Percentiles rank a stretch among this genome's conserved stretches.
phyloP scores from a whole-genome alignment of 2,797 vertebrate genomes.

The Parambassis ranga region DNA sequence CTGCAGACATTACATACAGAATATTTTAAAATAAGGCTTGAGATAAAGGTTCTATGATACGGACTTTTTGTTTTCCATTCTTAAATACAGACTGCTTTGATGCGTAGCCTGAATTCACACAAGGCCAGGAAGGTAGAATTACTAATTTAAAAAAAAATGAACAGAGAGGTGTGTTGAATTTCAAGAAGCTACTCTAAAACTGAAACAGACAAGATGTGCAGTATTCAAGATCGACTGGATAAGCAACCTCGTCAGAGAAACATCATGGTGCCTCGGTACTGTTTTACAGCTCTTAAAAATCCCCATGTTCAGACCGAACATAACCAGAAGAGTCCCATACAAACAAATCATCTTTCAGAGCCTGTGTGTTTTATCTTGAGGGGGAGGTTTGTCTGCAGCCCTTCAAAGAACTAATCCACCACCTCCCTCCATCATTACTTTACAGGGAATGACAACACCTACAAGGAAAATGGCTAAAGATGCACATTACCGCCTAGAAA shows the following conservation, averaged over 20 bases:
- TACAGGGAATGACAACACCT: slow-evolving; percentile 40
- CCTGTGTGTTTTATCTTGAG: slow-evolving; percentile 56
- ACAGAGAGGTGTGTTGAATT: slow-evolving; percentile 37
- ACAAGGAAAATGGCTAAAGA: slow-evolving; percentile 42
- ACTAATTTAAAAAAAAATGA: slow-evolving; percentile 30
- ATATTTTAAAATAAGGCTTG: not conserved
- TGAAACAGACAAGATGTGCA: slow-evolving; percentile 14
- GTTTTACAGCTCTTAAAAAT: slow-evolving; percentile 34
- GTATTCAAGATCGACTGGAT: slow-evolving; percentile 22
- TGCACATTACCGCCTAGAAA: slow-evolving; percentile 21
- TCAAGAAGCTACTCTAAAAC: slow-evolving; percentile 17
- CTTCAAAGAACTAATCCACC: slow-evolving; percentile 59
- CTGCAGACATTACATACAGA: not conserved
- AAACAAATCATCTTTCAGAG: slow-evolving; percentile 44
- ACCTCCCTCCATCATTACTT: slow-evolving; percentile 51
- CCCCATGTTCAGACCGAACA: slow-evolving; percentile 13
- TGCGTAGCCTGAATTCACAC: slow-evolving; percentile 10
- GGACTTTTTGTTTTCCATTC: not conserved
- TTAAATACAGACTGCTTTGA: slow-evolving; percentile 6
- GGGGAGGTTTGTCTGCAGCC: slow-evolving; percentile 44
- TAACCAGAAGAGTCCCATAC: slow-evolving; percentile 5
- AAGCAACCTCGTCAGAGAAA: slow-evolving; percentile 16
- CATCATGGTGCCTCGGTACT: slow-evolving; percentile 4
- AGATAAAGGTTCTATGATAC: not conserved
- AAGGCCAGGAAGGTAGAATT: slow-evolving; percentile 19